Evolutionary conservation across 2,113 vertebrate genomes (phyloP), one percentile per base, ranked within the genome.

Genomic region (Mesembrinibis cayennensis): DNA sequence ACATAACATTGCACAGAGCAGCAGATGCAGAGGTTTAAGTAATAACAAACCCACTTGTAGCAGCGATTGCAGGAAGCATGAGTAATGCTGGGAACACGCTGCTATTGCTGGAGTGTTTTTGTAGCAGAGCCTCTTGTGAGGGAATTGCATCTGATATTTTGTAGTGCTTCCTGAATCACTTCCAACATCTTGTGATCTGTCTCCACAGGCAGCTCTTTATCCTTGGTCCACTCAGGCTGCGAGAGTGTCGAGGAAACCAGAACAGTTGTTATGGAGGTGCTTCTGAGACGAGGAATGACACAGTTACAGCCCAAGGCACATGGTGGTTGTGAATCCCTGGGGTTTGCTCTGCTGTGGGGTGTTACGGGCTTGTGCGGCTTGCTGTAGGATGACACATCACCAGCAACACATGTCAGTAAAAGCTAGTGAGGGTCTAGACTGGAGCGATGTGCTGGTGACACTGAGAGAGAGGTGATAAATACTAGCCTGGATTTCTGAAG

Each of bases 111-210:
- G 63, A 83, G 85, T 44, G 79, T 27, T 80, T 88, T 30, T 50
- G 63, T 49, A 50, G 69, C 5, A 0, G 34, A 59, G 89, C 32
- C 88, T 93, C 87, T 76, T 53, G 63, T 36, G 84, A 65, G 84
- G 82, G 62, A 85, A 66, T 79, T 40, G 78, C 70, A 30, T 76
- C 70, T 80, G 91, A 85, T 91, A 30, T 65, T 90, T 63, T 93
- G 58, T 93, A 69, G 93, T 85, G 47, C 82, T 93, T 96, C 87
- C 92, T 96, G 95, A 95, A 93, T 79, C 53, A 13, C 78, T 87
- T 95, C 95, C 92, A 95, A 1, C 36, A 5, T 67, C 84, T 82
- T 82, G 61, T 71, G 84, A 84, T 87, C 83, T 63, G 19, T 76
- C 73, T 90, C 73, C 49, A 72, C 78, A 90, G 93, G 87, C 91